Evolutionary conservation across 1,140 invertebrate species (phyloP).

Genomic region (Triops longicaudatus): DNA sequence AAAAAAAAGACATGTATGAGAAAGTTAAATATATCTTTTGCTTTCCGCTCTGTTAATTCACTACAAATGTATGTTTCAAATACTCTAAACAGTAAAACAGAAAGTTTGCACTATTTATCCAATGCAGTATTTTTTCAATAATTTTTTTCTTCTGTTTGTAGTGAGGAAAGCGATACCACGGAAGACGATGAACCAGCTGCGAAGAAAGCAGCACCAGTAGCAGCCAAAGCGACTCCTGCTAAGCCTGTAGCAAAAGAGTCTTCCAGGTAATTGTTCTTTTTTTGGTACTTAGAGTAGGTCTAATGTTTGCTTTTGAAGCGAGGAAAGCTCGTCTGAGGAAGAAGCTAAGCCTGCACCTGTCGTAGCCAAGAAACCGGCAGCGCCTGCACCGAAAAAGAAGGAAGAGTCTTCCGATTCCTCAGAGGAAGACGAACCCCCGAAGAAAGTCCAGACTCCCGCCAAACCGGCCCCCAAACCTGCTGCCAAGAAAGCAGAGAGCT

Average conservation of each 20-base stretch:
- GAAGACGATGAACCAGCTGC: conserved; percentile 28
- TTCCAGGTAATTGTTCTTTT: conserved; percentile 22
- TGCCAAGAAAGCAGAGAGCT: conserved; percentile 29
- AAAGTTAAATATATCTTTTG: no score
- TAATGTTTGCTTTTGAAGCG: neutral
- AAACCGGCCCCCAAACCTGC: conserved; percentile 26
- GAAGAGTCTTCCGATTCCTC: conserved; percentile 29
- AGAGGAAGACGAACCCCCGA: conserved; percentile 29
- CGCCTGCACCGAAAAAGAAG: conserved; percentile 28
- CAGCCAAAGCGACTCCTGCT: conserved; percentile 17
- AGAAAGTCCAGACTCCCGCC: neutral
- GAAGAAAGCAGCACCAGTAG: conserved; percentile 20
- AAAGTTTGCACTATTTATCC: no score
- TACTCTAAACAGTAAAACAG: no score
- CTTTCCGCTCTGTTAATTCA: no score
- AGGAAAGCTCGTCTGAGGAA: conserved; percentile 25
- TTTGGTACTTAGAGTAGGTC: neutral
- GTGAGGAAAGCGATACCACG: conserved; percentile 25
- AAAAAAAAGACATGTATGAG: no score
- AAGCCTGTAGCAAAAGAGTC: conserved; percentile 21
- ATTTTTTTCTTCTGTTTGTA: neutral
- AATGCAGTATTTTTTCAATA: no score
- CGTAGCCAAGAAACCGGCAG: conserved; percentile 1
- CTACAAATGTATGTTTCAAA: no score
- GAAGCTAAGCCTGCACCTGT: conserved; percentile 19